phyloP scores from a whole-genome alignment of 2,113 vertebrate species.

The Oxyura jamaicensis region DNA sequence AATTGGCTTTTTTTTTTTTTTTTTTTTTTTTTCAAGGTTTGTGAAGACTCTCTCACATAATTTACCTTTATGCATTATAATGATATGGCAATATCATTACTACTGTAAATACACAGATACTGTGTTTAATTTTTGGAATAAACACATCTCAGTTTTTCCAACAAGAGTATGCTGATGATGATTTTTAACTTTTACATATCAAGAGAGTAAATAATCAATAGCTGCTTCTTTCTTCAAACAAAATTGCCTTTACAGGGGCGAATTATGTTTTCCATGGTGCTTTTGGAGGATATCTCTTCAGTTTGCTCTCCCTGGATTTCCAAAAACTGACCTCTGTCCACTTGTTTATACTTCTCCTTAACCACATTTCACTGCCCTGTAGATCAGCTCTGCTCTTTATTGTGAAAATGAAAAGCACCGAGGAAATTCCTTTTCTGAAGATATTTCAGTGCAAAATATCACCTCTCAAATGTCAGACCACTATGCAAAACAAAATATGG shows the following conservation, averaged over 20 bases:
- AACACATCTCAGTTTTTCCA: not conserved
- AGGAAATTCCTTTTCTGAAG: constrained; percentile 9
- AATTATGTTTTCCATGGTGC: not conserved
- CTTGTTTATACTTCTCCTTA: constrained; percentile 23
- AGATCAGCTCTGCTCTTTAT: not conserved
- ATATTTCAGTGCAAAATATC: constrained; percentile 18
- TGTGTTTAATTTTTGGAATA: not conserved
- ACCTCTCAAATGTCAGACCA: constrained; percentile 14
- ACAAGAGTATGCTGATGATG: not conserved
- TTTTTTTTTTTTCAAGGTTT: not conserved
- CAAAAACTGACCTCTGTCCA: not conserved
- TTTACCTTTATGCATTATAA: not conserved
- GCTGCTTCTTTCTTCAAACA: not conserved
- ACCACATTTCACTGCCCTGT: not conserved
- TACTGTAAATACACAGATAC: not conserved
- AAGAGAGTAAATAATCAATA: constrained; percentile 38
- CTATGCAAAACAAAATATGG: not conserved
- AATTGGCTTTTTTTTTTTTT: not conserved
- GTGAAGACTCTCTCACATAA: not conserved
- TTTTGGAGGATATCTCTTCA: not conserved
- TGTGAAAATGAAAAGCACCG: constrained; percentile 24
- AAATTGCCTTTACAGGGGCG: not conserved
- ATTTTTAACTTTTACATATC: not conserved
- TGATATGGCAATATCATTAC: not conserved
- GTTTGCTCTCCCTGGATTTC: not conserved